A percentile compares a stretch with the other conserved stretches of the same genome.
Evolutionary conservation across 2,797 vertebrate species (phyloP).

Genomic region (Eulemur albifrons): DNA sequence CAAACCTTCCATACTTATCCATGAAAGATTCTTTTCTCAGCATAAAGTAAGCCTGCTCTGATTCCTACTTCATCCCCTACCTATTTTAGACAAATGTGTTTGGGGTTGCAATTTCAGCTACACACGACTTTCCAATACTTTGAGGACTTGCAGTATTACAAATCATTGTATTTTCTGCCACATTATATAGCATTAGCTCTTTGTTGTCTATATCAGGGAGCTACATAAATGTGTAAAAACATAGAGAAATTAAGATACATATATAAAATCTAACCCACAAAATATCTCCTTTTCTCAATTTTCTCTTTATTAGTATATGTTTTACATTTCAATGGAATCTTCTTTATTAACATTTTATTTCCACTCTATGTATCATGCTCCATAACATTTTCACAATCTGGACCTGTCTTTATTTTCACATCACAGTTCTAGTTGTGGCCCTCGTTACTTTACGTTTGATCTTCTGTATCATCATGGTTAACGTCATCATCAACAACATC

Average conservation of each 20-base stretch:
- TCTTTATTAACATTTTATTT: not conserved
- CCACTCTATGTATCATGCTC: not conserved
- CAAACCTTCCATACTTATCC: not conserved
- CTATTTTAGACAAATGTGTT: slow-evolving; percentile 10
- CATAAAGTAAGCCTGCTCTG: not conserved
- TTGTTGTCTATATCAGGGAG: not conserved
- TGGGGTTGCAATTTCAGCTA: slow-evolving; percentile 36
- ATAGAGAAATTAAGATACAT: slow-evolving; percentile 33
- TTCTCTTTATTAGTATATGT: slow-evolving; percentile 38
- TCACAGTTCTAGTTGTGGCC: not conserved
- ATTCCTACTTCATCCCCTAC: not conserved
- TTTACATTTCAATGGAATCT: not conserved
- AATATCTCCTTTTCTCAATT: not conserved
- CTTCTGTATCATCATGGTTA: not conserved
- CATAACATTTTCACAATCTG: slow-evolving; percentile 1
- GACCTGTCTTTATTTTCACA: not conserved
- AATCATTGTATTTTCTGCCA: slow-evolving; percentile 27
- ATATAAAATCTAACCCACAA: not conserved
- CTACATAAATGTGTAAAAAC: not conserved
- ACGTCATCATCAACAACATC: not conserved
- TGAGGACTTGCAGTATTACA: not conserved
- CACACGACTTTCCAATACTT: slow-evolving; percentile 6
- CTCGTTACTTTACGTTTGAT: not conserved
- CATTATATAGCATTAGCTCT: not conserved
- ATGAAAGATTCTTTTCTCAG: not conserved